Evolutionary conservation across 1,140 invertebrate species (phyloP).

Genomic region (Bombus confusus): DNA sequence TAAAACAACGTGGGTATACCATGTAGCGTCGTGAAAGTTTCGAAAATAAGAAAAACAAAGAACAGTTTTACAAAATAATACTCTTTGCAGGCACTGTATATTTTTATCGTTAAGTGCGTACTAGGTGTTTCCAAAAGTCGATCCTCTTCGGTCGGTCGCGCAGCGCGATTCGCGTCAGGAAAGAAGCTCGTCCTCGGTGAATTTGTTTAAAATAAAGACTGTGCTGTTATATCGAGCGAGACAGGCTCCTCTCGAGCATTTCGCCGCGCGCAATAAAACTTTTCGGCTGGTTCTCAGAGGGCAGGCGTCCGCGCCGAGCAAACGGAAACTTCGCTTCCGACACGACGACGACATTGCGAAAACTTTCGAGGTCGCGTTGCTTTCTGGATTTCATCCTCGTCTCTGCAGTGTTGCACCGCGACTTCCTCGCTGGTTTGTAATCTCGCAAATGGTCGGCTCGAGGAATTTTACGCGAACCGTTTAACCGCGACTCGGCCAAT

Average conservation of each 20-base stretch:
- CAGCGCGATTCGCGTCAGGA: too few species aligned
- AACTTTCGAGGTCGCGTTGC: conserved; percentile 19
- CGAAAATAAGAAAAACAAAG: too few species aligned
- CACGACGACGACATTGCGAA: conserved; percentile 1
- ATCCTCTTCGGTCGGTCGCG: not conserved
- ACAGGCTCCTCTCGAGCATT: not conserved
- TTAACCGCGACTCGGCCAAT: not conserved
- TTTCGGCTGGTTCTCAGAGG: not conserved
- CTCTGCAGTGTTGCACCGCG: not conserved
- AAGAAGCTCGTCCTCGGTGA: conserved; percentile 5
- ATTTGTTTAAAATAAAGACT: conserved; percentile 25
- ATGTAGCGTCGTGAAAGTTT: too few species aligned
- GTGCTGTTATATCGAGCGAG: not conserved
- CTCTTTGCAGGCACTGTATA: not conserved
- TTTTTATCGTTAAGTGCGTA: not conserved
- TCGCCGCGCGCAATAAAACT: conserved; percentile 39
- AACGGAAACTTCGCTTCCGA: conserved; percentile 28
- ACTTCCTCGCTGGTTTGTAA: conserved; percentile 9
- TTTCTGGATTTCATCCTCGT: not conserved
- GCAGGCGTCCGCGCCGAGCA: not conserved
- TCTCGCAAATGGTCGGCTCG: conserved; percentile 36
- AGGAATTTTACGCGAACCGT: conserved; percentile 14
- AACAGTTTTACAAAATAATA: too few species aligned
- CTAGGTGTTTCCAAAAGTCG: not conserved
- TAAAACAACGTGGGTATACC: too few species aligned